Conservation (phyloP, 2,888 invertebrate genomes). For the Phengaris arion region DNA sequence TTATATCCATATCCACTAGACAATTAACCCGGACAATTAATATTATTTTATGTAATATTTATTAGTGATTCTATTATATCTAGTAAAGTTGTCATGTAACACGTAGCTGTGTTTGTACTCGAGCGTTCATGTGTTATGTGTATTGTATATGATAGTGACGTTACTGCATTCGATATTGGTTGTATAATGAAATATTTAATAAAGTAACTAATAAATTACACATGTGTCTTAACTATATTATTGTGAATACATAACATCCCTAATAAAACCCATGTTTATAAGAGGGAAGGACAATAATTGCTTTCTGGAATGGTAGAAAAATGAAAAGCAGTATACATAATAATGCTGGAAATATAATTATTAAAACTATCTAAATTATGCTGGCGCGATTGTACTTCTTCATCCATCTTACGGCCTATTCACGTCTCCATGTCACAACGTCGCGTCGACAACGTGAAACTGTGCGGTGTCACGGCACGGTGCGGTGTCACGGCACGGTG, state of each 20-base stretch:
- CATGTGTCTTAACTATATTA: constrained; percentile 27
- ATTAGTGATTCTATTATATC: constrained; percentile 10
- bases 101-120: constrained; percentile 71
- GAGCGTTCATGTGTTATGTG: constrained; percentile 58
- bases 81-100: constrained; percentile 46
- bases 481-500: too few species aligned
- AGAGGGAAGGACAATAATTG: too few species aligned
- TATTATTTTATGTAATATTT: constrained; percentile 41
- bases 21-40: constrained; percentile 56
- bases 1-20: constrained; percentile 66
- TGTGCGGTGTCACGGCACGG: too few species aligned
- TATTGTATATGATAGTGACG: constrained; percentile 69
- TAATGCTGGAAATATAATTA: too few species aligned
- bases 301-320: too few species aligned
- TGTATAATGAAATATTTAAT: constrained; percentile 78
- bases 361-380: too few species aligned
- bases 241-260: background rate
- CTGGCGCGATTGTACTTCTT: too few species aligned
- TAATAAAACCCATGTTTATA: too few species aligned
- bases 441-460: too few species aligned
- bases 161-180: constrained; percentile 75
- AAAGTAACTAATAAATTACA: constrained; percentile 61
- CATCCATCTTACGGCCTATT: too few species aligned
- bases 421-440: too few species aligned
- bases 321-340: too few species aligned